Conservation (phyloP, 2,888 invertebrate species). For the Chrysina gloriosa region DNA sequence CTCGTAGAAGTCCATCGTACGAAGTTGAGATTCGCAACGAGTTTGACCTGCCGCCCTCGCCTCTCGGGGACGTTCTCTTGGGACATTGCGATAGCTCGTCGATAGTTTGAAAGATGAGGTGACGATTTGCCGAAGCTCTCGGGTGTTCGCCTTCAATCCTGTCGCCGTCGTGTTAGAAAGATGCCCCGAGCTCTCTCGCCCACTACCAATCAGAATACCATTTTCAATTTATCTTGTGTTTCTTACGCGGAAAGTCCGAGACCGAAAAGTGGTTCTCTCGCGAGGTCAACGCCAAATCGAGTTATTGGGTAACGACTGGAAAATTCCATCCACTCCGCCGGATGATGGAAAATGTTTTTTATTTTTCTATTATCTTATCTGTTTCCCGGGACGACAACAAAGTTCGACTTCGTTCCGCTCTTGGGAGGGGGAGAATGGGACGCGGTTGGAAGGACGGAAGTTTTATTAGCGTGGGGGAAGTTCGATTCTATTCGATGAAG, state of each 20-base stretch:
- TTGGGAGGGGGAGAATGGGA: background rate
- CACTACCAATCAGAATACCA: constrained; percentile 37
- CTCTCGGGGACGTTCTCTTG: constrained; percentile 46
- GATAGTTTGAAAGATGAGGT: constrained; percentile 52
- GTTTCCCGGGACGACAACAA: constrained; percentile 6
- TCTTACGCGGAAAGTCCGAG: background rate
- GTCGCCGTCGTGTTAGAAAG: constrained; percentile 11
- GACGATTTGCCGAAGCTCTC: constrained; percentile 49
- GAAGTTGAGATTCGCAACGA: background rate
- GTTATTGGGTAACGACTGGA: constrained; percentile 32
- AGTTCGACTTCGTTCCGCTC: constrained; percentile 10
- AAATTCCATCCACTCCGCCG: constrained; percentile 14
- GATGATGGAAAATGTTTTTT: constrained; percentile 27
- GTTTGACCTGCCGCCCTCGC: constrained; percentile 25
- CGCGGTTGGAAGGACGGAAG: background rate
- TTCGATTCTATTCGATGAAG: background rate
- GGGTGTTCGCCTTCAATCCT: constrained; percentile 41
- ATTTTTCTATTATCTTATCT: constrained; percentile 31
- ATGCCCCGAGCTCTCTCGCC: background rate
- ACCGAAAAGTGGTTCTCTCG: constrained; percentile 12
- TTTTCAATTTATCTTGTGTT: constrained; percentile 36
- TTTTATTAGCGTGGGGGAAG: background rate
- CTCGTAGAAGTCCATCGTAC: background rate
- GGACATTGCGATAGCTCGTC: constrained; percentile 48
- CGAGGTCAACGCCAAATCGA: constrained; percentile 28